Evolutionary conservation across 2,113 vertebrate genomes (phyloP), one percentile per base, ranked within the genome.

Genomic region (Anolis carolinensis): DNA sequence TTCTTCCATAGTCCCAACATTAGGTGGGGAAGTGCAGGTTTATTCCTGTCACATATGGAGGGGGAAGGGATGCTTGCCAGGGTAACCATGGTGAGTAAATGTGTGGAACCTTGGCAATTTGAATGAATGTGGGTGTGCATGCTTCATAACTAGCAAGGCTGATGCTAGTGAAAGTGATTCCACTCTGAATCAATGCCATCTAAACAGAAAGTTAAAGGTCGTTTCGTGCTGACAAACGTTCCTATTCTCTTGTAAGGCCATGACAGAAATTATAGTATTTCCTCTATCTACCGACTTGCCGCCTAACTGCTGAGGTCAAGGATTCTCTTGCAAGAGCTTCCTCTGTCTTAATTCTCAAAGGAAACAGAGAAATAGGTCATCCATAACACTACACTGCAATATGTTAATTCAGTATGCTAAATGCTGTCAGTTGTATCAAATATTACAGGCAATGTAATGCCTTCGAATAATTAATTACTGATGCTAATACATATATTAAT

Each of bases 281-380:
- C 73, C 78, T 87, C 78, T 67, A 89, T 89, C 89, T 85, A 81
- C 73, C 77, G 85, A 79, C 89, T 93, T 91, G 86, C 81, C 44
- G 88, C 83, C 16, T 88, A 88, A 91, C 39, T 79, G 79, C 55
- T 75, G 52, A 88, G 93, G 90, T 91, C 92, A 92, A 80, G 86
- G 76, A 89, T 86, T 89, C 88, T 88, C 81, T 89, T 91, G 83
- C 82, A 91, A 83, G 67, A 76, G 18, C 44, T 92, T 63, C 62
- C 65, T 88, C 70, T 86, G 70, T 79, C 79, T 85, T 91, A 93
- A 94, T 95, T 95, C 89, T 95, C 92, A 50, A 81, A 87, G 85
- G 89, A 91, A 89, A 92, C 71, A 88, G 88, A 94, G 90, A 95
- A 95, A 93, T 88, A 93, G 91, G 92, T 94, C 91, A 89, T 76